Base-by-base conservation (phyloP, 2,797 vertebrate genomes). In the Coregonus sp. region DNA sequence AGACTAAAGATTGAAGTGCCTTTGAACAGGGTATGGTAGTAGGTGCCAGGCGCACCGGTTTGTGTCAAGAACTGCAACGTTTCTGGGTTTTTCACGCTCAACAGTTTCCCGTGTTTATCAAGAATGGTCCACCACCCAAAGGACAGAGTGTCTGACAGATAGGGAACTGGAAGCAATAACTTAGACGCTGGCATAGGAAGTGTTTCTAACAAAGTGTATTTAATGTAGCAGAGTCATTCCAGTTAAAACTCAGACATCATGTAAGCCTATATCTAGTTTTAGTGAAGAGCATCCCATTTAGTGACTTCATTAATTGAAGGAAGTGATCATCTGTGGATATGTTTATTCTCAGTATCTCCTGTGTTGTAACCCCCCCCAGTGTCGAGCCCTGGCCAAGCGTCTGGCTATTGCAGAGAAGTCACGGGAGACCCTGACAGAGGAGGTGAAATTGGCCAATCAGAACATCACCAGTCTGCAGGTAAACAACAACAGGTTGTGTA, bases 391-490 rank as follows among this genome's bases (percentile, higher is more conserved):
- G 85, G 96, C 95, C 70, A 99, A 97, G 90, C 96, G 98, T 76
- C 92, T 99, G 78, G 89, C 96, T 56, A 91, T 99, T 51, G 95
- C 97, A 5, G 98, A 99, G 81, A 99, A 96, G 75, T 95, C 95
- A 37, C 95, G 97, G 80, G 97, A 98, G 74, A 90, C 90, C 0
- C 89, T 97, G 81, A 89, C 78, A 0, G 98, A 98, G 80, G 97
- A 98, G 65, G 76, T 97, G 83, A 98, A 96, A 85, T 70, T 90
- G 11, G 94, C 97, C n/a, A 96, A 93, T 92, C 96, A 97, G 90
- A 97, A 95, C 89, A 94, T 97, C 92, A 97, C 95, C 65, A 95
- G 96, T 75, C 90, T 99, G 81, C 98, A 99, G 97, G 98, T 97
- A 95, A 79, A 67, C 4, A 35, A 14, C 68, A 5, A 18, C 59